Conservation (phyloP, 2,888 invertebrate genomes). For the Galerucella nymphaeae region DNA sequence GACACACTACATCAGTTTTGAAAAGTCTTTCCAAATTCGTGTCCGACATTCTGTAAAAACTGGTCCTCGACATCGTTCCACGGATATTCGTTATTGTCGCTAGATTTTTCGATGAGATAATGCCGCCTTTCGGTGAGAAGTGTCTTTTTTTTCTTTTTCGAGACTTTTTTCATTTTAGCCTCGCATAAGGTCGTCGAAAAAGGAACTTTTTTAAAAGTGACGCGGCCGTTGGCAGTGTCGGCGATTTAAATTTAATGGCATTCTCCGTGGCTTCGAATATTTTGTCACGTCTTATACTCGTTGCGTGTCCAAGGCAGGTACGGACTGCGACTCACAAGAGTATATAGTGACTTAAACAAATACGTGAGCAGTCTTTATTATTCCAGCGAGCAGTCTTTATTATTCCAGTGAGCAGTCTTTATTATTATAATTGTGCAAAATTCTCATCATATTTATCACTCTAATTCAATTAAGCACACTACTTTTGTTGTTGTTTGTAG, state of each 20-base stretch:
- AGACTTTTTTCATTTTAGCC: conserved; percentile 5
- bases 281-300: conserved; percentile 22
- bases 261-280: conserved; percentile 35
- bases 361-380: too few species aligned
- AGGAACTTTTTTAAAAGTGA: conserved; percentile 9
- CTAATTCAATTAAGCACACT: too few species aligned
- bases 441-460: too few species aligned
- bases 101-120: conserved; percentile 46
- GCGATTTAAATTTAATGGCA: conserved; percentile 27
- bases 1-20: conserved; percentile 1
- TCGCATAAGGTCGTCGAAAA: conserved; percentile 1
- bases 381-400: too few species aligned
- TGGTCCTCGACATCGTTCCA: conserved; percentile 39
- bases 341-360: too few species aligned
- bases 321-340: too few species aligned
- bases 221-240: conserved; percentile 19
- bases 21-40: conserved; percentile 10
- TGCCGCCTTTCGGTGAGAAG: conserved; percentile 50
- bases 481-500: too few species aligned
- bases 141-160: conserved; percentile 4
- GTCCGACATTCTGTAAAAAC: conserved; percentile 36
- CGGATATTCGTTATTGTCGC: conserved; percentile 43
- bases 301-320: not conserved
- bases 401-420: too few species aligned
- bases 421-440: too few species aligned